A percentile compares a stretch with the other conserved stretches of the same genome.
Conservation (phyloP, 2,797 vertebrate genomes). For the Onychomys arenicola region DNA sequence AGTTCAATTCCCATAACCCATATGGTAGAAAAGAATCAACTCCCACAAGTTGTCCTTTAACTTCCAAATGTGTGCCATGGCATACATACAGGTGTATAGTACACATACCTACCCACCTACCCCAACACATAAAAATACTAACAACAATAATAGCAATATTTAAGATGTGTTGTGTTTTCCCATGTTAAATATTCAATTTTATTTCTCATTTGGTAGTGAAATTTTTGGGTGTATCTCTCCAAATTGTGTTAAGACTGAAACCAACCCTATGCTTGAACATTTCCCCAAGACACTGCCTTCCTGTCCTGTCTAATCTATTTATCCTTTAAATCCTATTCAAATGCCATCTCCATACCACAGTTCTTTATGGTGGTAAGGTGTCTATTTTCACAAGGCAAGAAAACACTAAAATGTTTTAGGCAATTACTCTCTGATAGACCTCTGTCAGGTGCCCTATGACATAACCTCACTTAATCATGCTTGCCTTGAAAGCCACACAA, state of each 20-base stretch:
- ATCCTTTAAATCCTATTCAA: background rate
- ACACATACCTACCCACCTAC: background rate
- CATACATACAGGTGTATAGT: background rate
- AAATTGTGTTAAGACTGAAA: background rate
- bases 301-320: background rate
- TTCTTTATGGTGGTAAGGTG: background rate
- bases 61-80: background rate
- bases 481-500: background rate
- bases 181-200: slow-evolving; percentile 43
- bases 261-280: background rate
- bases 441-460: background rate
- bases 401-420: slow-evolving; percentile 51
- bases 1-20: background rate
- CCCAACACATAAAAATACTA: background rate
- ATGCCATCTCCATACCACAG: background rate
- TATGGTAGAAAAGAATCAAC: background rate
- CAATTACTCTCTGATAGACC: slow-evolving; percentile 17
- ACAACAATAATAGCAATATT: background rate
- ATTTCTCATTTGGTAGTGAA: background rate
- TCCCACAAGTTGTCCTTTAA: background rate
- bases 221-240: background rate
- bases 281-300: background rate
- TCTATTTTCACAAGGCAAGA: slow-evolving; percentile 37
- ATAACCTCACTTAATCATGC: background rate
- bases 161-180: background rate